Evolutionary conservation across 2,113 vertebrate species (phyloP).

Genomic region (Phrynosoma platyrhinos): DNA sequence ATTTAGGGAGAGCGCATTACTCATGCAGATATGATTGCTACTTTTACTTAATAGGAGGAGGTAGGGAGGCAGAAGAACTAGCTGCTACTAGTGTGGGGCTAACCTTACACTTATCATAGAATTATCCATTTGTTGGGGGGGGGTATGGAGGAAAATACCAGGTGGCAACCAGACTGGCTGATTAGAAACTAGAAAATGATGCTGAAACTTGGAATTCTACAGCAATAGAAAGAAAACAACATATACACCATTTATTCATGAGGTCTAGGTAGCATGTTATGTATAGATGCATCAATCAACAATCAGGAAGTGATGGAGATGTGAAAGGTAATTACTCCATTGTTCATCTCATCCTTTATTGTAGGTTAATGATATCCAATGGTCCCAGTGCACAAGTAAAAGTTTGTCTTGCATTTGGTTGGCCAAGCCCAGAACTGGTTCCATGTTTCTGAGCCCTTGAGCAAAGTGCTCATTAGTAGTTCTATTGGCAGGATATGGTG

Average conservation of each 20-base stretch:
- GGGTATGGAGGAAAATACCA: neutral
- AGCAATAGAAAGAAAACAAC: neutral
- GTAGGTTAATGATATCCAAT: neutral
- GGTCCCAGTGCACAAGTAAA: neutral
- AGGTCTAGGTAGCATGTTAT: neutral
- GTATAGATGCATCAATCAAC: neutral
- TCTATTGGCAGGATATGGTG: neutral
- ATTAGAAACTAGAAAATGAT: neutral
- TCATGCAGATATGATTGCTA: constrained; percentile 21
- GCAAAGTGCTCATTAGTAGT: too few species aligned
- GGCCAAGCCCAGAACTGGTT: neutral
- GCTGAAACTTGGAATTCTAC: neutral
- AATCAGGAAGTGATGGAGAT: neutral
- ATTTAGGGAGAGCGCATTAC: constrained; percentile 26
- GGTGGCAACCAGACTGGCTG: neutral
- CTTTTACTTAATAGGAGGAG: neutral
- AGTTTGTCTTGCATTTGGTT: neutral
- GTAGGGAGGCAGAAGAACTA: neutral
- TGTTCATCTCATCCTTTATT: too few species aligned
- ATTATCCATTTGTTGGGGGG: neutral
- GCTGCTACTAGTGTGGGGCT: neutral
- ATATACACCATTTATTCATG: neutral
- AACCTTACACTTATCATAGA: neutral
- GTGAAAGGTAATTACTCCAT: neutral
- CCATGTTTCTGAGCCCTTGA: too few species aligned